Conservation (phyloP, 1,140 invertebrate species). For the Lepidotrigona ventralis region DNA sequence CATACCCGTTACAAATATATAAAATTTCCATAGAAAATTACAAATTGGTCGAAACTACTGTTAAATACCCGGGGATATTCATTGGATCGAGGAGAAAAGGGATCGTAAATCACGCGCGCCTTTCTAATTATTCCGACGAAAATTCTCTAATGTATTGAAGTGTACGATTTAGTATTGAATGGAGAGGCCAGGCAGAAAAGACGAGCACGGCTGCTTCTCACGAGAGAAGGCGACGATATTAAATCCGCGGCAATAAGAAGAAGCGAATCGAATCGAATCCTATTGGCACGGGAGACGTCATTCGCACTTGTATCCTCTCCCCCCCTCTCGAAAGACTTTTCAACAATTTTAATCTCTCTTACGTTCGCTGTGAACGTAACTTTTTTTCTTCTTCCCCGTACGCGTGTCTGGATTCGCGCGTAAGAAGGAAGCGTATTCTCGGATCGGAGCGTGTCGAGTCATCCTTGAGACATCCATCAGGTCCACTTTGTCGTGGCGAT, state of each 20-base stretch:
- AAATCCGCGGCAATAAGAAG: not conserved
- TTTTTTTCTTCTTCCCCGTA: no score
- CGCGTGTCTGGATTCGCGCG: not conserved
- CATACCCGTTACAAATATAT: no score
- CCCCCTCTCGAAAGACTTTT: not conserved
- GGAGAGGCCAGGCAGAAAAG: not conserved
- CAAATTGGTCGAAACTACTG: no score
- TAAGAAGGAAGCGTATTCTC: conserved; percentile 13
- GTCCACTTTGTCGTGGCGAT: conserved; percentile 49
- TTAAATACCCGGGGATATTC: no score
- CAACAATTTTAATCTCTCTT: conserved; percentile 11
- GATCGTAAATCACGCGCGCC: not conserved
- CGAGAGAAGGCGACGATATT: not conserved
- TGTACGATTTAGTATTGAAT: not conserved
- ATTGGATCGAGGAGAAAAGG: no score
- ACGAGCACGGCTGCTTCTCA: not conserved
- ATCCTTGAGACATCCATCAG: conserved; percentile 53
- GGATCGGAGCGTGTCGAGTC: conserved; percentile 32
- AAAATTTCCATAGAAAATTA: no score
- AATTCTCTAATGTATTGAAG: not conserved
- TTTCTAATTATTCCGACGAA: not conserved
- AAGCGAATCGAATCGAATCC: not conserved
- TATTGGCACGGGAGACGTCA: not conserved
- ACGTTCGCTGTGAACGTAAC: not conserved
- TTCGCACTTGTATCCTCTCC: not conserved